Conservation (phyloP, 2,797 vertebrate species). For the Loriculus beryllinus region DNA sequence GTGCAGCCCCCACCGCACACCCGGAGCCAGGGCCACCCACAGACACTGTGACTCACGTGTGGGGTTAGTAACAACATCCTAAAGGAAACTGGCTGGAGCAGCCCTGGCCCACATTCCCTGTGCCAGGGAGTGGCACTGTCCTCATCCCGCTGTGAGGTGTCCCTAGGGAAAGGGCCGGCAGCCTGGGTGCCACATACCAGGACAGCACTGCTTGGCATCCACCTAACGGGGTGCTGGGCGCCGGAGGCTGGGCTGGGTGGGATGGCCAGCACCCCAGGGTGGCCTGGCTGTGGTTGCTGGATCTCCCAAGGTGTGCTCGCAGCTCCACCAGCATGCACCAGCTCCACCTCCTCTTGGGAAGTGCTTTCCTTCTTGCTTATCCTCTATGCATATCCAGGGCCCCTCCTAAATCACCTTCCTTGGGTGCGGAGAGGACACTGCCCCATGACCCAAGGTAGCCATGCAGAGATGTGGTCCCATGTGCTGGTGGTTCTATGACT, state of each 20-base stretch:
- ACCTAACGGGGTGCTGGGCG: background rate
- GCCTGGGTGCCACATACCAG: rapidly evolving
- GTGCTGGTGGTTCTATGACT: background rate
- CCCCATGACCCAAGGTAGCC: background rate
- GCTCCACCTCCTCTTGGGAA: background rate
- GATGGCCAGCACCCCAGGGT: background rate
- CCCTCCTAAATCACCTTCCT: background rate
- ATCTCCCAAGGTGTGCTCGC: rapidly evolving
- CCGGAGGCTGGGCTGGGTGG: background rate
- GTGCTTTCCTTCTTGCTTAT: background rate
- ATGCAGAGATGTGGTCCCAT: background rate
- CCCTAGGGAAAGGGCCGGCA: conserved; percentile 7
- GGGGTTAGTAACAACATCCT: background rate
- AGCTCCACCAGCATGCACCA: background rate
- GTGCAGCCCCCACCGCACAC: background rate
- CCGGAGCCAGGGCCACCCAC: background rate
- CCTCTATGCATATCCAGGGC: background rate
- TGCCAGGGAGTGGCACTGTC: background rate
- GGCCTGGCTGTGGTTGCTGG: background rate
- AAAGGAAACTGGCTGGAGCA: conserved; percentile 18
- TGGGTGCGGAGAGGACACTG: background rate
- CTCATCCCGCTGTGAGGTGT: background rate
- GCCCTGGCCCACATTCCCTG: conserved; percentile 21
- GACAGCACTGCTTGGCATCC: background rate
- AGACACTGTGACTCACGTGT: background rate